Evolutionary conservation across 2,888 invertebrate genomes (phyloP).

Genomic region (Heliconius erato): DNA sequence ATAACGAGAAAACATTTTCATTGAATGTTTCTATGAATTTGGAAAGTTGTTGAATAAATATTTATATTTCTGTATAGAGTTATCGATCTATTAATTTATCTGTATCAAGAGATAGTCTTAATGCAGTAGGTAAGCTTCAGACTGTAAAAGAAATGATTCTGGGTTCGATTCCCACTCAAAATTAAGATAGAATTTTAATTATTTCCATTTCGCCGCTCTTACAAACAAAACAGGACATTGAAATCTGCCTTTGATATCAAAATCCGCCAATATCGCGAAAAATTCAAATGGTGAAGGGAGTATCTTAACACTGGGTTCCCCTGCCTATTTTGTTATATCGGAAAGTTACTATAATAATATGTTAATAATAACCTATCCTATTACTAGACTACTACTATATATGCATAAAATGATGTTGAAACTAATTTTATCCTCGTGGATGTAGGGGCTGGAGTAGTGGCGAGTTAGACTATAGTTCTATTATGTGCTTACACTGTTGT

Average conservation of each 20-base stretch:
- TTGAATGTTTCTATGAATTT: background rate
- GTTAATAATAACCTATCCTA: background rate
- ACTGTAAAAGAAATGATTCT: too few species aligned
- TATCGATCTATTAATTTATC: too few species aligned
- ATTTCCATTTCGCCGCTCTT: too few species aligned
- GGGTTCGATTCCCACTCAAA: too few species aligned
- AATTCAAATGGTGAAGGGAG: too few species aligned
- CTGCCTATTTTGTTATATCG: background rate
- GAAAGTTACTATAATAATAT: background rate
- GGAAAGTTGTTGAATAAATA: background rate
- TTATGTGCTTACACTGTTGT: background rate
- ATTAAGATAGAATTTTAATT: too few species aligned
- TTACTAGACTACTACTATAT: background rate
- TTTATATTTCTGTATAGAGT: background rate
- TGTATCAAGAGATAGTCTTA: too few species aligned
- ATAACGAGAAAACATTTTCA: background rate
- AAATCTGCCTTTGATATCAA: too few species aligned
- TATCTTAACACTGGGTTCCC: background rate
- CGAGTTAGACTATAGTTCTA: background rate
- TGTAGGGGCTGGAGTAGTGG: background rate
- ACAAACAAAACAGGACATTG: too few species aligned
- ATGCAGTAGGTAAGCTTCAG: too few species aligned
- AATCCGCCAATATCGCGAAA: too few species aligned
- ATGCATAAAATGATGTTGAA: background rate
- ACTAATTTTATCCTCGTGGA: background rate